Base-by-base conservation (phyloP, 2,797 vertebrate genomes). In the Hirundo rustica region DNA sequence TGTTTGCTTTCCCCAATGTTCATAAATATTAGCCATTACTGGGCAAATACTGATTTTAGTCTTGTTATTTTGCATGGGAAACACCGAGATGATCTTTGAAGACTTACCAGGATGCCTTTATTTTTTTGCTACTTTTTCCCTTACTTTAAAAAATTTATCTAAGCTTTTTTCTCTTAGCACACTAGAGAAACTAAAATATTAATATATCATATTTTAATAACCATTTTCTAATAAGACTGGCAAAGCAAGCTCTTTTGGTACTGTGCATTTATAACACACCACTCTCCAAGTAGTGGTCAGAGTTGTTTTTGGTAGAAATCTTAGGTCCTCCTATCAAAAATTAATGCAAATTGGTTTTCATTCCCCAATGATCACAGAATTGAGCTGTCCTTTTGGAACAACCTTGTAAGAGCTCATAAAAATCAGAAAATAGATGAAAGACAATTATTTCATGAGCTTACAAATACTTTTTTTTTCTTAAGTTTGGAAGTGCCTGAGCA, bases 401-500 rank as follows among this genome's bases (percentile, higher is more conserved):
- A 34, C 32, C 22, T 75, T 78, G 18, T 51, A 67, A 78, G 47
- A 79, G 16, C 47, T 91, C 66, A 29, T 40, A 64, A 77, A 92
- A 85, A 92, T 74, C 15, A 48, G 60, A 57, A 76, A 80, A 79
- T 29, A 72, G 23, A 74, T 55, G 45, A 91, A 88, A 77, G 27
- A 30, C 29, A 74, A 76, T 50, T 88, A 54, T 64, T 93, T 85
- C 2, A 23, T 50, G 40, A 71, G 68, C 45, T 87, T 87, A 70
- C 67, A 92, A 75, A 65, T 84, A 83, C 38, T 79, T 82, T 80
- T 70, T 74, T 94, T 92, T 92, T 44, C 47, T 75, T 50, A 74
- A 91, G 67, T 95, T 95, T 94, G 83, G 54, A 93, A 94, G 88
- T 77, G 85, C 16, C 71, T 75, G 85, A 64, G 61, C 78, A 67